Percentiles rank a stretch among this genome's conserved stretches.
These are phyloP conservation scores for Anoplopoma fimbria DNA, from an alignment of 2,113 vertebrate species.

Conservation along the genomic window DNA sequence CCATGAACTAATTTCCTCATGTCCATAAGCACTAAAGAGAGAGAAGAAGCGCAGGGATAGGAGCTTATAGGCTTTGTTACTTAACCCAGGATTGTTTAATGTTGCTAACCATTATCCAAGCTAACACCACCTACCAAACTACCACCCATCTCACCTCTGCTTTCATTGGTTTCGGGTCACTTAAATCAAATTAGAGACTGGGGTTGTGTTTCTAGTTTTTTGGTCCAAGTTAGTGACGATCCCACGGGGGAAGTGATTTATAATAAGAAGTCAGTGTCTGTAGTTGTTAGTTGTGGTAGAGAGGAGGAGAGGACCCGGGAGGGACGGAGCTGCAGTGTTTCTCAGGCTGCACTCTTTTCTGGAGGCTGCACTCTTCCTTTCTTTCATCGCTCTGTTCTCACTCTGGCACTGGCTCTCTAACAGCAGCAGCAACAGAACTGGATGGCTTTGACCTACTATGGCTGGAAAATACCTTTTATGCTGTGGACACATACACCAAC, in stretches of 20 bases:
- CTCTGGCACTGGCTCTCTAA: conserved; percentile 74
- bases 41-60: neutral
- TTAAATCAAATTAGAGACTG: neutral
- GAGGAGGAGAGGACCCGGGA: conserved; percentile 53
- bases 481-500: conserved; percentile 37
- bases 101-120: conserved; percentile 40
- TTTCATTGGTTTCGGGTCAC: neutral
- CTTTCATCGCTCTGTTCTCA: conserved; percentile 58
- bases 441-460: conserved; percentile 80
- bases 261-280: neutral
- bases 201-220: neutral
- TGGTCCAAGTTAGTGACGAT: neutral
- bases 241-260: neutral
- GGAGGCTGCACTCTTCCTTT: conserved; percentile 64
- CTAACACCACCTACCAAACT: conserved; percentile 44
- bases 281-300: conserved; percentile 58
- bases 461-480: conserved; percentile 61
- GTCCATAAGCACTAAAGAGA: neutral
- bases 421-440: conserved; percentile 71
- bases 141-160: conserved; percentile 52
- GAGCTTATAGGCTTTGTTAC: neutral
- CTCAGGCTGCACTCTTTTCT: conserved; percentile 59
- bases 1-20: neutral
- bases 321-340: conserved; percentile 66
- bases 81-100: conserved; percentile 3